Evolutionary conservation across 2,113 vertebrate genomes (phyloP).

Genomic region (Oryzias javanicus): DNA sequence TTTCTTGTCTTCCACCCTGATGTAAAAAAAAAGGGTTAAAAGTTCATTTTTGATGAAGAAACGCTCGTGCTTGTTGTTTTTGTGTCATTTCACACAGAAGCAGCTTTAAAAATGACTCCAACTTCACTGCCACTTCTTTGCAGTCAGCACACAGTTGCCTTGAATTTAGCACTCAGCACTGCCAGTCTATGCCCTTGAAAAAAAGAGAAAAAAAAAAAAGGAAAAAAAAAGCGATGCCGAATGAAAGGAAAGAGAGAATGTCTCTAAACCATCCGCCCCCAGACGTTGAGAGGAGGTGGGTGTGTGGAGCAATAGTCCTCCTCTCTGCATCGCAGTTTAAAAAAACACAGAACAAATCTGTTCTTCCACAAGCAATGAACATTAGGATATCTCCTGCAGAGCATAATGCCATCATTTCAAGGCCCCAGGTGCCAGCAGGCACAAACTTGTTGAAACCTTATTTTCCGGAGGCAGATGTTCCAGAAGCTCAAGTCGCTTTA

Average conservation of each 20-base stretch:
- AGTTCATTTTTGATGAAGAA: not conserved
- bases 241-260: conserved; percentile 63
- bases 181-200: conserved; percentile 54
- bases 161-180: conserved; percentile 30
- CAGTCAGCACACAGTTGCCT: conserved; percentile 31
- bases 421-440: conserved; percentile 43
- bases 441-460: conserved; percentile 61
- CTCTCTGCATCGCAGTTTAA: conserved; percentile 63
- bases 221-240: conserved; percentile 50
- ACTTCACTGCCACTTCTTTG: conserved; percentile 18
- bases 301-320: conserved; percentile 70
- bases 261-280: conserved; percentile 76
- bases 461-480: conserved; percentile 57
- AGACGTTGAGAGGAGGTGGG: conserved; percentile 75
- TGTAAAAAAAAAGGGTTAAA: conserved; percentile 16
- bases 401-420: conserved; percentile 64
- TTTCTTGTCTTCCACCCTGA: conserved; percentile 36
- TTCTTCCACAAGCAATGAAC: conserved; percentile 62
- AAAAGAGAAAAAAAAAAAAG: too few relatives aligned
- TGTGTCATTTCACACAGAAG: conserved; percentile 11
- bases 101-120: conserved; percentile 26
- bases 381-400: conserved; percentile 62
- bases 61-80: not conserved
- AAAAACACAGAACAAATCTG: conserved; percentile 61
- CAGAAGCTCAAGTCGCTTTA: conserved; percentile 52